phyloP scores from a whole-genome alignment of 2,888 invertebrate species.

The Tetranychus piercei region DNA sequence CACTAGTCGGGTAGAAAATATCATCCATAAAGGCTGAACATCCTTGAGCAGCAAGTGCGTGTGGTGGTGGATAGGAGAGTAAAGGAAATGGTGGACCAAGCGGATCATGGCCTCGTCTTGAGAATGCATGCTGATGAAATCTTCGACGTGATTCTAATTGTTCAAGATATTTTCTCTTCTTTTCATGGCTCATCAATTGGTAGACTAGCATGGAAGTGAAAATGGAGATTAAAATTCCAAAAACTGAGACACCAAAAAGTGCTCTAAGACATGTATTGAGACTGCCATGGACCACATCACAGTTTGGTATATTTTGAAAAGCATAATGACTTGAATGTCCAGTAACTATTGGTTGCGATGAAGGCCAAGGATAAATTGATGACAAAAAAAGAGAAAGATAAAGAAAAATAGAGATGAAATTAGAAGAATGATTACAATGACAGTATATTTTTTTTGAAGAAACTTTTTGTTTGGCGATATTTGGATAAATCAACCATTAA shows the following conservation, averaged over 20 bases:
- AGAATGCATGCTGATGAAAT: conserved; percentile 12
- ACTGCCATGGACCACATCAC: conserved; percentile 74
- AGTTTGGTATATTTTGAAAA: conserved; percentile 67
- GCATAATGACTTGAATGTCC: conserved; percentile 42
- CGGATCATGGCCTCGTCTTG: neutral
- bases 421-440: neutral
- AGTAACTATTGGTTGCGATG: conserved; percentile 36
- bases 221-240: conserved; percentile 71
- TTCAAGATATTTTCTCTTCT: conserved; percentile 87
- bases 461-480: no score
- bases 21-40: neutral
- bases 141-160: conserved; percentile 36
- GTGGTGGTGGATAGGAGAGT: neutral
- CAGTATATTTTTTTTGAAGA: no score
- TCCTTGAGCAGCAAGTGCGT: neutral
- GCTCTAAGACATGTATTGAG: conserved; percentile 69
- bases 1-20: neutral
- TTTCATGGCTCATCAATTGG: conserved; percentile 68
- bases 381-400: neutral
- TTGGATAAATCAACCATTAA: no score
- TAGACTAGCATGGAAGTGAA: conserved; percentile 82
- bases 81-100: neutral
- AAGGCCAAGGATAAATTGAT: neutral
- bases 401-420: neutral
- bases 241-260: conserved; percentile 73